Base-by-base conservation (phyloP, 2,888 invertebrate genomes). In the Rhimphoctona megacephalus region DNA sequence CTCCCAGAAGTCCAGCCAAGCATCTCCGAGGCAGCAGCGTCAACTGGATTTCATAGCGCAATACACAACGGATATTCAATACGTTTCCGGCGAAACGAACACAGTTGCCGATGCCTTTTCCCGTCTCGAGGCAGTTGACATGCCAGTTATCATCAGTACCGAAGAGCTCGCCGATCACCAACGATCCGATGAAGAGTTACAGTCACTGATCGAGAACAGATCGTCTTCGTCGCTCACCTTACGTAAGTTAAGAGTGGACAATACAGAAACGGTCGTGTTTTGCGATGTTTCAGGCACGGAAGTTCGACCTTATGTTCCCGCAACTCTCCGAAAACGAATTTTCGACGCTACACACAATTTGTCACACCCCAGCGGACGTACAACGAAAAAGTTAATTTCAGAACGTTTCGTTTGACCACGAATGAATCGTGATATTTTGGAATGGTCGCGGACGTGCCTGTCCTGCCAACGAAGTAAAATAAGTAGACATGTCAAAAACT, bases 331-430 rank as follows among this genome's bases (percentile, higher is more conserved):
- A 5, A 82, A 72, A 85, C 57, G 77, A 19, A 80, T 89, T 2
- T 90, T 89, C 39, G 81, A 89, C 25, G 36, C 74, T 1, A 66
- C 86, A 2, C 88, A 90, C 22, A 64, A 66, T 0, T 39, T 90
- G 0, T 78, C 89, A 6, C 90, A 91, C 61, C 90, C 91, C 0
- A 88, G 90, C n/a, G 88, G 88, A 8, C 73, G 87, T 49, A 25
- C 77, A 0, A 90, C 91, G 5, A 77, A 61, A 22, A 89, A 86
- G 46, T 61, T 91, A 5, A 89, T 93, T 43, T 22, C 80, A 9
- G 73, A 87, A 46, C 88, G 88, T 33, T 92, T 89, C 64, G 87
- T 90, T 2, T 92, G 92, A 91, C 92, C 91, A 0, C 67, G 33
- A 1, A 90, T 92, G 85, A 87, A 88, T 8, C 88, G 88, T 9